Percentiles rank a stretch among this genome's conserved stretches.
Conservation (phyloP, 2,888 invertebrate species). For the Congeria kusceri region DNA sequence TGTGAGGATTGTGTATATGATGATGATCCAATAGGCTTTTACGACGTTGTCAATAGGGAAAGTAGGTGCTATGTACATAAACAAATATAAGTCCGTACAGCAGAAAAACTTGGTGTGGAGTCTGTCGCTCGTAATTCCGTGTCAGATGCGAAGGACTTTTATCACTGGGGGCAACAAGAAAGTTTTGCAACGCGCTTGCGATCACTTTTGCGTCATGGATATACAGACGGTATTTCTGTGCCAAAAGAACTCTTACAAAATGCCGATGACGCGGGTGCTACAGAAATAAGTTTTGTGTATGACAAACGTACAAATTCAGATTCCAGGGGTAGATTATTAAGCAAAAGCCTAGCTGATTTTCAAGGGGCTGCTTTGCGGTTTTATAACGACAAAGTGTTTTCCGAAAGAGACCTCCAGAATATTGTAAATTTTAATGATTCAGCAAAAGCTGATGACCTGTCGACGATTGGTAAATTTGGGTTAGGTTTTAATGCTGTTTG, state of each 20-base stretch:
- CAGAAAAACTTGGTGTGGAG: slow-evolving; percentile 72
- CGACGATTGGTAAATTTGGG: slow-evolving; percentile 82
- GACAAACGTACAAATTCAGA: slow-evolving; percentile 79
- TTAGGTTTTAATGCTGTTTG: slow-evolving; percentile 83
- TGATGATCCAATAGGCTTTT: slow-evolving; percentile 9
- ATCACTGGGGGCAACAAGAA: slow-evolving; percentile 77
- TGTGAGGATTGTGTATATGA: slow-evolving; percentile 36
- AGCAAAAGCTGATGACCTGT: slow-evolving; percentile 76
- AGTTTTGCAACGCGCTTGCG: slow-evolving; percentile 76
- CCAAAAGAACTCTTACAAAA: slow-evolving; percentile 82
- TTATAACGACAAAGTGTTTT: slow-evolving; percentile 81
- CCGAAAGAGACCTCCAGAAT: slow-evolving; percentile 80
- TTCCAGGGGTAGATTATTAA: slow-evolving; percentile 69
- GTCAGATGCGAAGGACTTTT: slow-evolving; percentile 62
- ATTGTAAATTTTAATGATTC: slow-evolving; percentile 81
- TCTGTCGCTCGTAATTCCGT: slow-evolving; percentile 69
- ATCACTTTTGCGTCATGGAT: slow-evolving; percentile 70
- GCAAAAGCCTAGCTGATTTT: slow-evolving; percentile 76
- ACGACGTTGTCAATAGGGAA: slow-evolving; percentile 11
- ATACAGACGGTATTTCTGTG: slow-evolving; percentile 80
- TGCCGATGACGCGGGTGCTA: slow-evolving; percentile 81
- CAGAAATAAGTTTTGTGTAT: slow-evolving; percentile 74
- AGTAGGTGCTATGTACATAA: slow-evolving; percentile 37
- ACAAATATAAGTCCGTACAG: slow-evolving; percentile 62
- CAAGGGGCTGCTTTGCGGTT: slow-evolving; percentile 84